These are phyloP conservation scores for Laterallus jamaicensis DNA, from an alignment of 2,113 vertebrate genomes.

Conservation along the genomic window DNA sequence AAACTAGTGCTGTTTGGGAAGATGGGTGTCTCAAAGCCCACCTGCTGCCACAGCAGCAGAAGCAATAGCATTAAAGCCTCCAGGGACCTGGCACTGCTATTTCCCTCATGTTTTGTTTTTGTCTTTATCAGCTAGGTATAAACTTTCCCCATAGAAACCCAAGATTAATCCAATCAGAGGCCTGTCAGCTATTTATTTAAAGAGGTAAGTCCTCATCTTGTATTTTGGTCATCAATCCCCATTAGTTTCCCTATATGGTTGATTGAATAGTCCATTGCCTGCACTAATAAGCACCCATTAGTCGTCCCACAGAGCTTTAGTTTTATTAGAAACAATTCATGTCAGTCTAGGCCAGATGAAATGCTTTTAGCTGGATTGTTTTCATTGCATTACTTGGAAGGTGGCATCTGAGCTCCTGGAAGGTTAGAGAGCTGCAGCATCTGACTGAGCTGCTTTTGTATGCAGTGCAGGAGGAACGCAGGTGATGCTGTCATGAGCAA, in stretches of 20 bases:
- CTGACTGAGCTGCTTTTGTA: background rate
- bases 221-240: conserved; percentile 50
- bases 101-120: background rate
- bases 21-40: background rate
- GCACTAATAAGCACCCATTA: conserved; percentile 53
- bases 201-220: conserved; percentile 5
- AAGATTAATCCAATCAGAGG: background rate
- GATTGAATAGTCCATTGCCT: conserved; percentile 58
- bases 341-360: conserved; percentile 17
- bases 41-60: background rate
- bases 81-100: background rate
- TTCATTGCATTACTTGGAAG: conserved; percentile 46
- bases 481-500: background rate
- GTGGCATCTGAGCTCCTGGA: background rate
- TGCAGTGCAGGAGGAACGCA: background rate
- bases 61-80: background rate
- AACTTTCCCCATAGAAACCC: background rate
- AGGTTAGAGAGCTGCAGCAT: background rate
- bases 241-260: conserved; percentile 51
- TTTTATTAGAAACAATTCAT: conserved; percentile 56
- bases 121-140: background rate
- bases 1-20: background rate
- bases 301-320: conserved; percentile 39
- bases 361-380: conserved; percentile 46
- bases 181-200: conserved; percentile 26